These are phyloP conservation scores for Eumerus sabulonum DNA, from an alignment of 2,888 invertebrate genomes.

Conservation along the genomic window DNA sequence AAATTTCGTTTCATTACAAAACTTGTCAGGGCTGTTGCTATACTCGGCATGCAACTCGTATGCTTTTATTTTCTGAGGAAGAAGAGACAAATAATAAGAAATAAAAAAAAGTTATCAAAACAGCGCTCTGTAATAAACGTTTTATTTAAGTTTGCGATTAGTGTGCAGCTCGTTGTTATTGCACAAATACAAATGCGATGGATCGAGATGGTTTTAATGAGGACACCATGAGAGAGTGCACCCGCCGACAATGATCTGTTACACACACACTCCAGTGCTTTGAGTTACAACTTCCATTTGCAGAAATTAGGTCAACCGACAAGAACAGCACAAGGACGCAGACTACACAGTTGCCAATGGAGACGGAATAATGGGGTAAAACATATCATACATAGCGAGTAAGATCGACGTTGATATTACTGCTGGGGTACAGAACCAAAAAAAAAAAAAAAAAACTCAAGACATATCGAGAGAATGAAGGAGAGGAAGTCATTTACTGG, in stretches of 20 bases:
- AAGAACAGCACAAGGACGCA: slow-evolving; percentile 8
- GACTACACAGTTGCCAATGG: no score
- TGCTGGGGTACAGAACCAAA: slow-evolving; percentile 58
- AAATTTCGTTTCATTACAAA: slow-evolving; percentile 57
- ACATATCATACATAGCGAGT: slow-evolving; percentile 41
- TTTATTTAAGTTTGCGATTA: slow-evolving; percentile 67
- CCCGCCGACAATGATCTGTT: slow-evolving; percentile 1
- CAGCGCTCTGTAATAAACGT: slow-evolving; percentile 67
- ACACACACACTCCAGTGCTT: slow-evolving; percentile 29
- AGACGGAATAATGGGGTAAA: no score
- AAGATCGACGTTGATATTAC: slow-evolving; percentile 49
- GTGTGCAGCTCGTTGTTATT: slow-evolving; percentile 47
- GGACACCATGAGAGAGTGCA: slow-evolving; percentile 32
- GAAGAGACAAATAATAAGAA: slow-evolving; percentile 19
- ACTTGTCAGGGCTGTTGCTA: slow-evolving; percentile 58
- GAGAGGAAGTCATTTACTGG: slow-evolving; percentile 12
- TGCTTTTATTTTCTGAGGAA: slow-evolving; percentile 63
- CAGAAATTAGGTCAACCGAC: slow-evolving; percentile 77
- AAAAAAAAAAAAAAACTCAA: slow-evolving; percentile 17
- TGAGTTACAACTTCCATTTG: slow-evolving; percentile 67
- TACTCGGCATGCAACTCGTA: slow-evolving; percentile 47
- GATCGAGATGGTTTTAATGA: slow-evolving; percentile 28
- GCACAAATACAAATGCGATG: slow-evolving; percentile 39
- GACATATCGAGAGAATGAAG: slow-evolving; percentile 26
- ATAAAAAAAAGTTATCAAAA: no score